Percentiles rank a stretch among this genome's conserved stretches.
Evolutionary conservation across 2,888 invertebrate genomes (phyloP).

Genomic region (Nomada fucata): DNA sequence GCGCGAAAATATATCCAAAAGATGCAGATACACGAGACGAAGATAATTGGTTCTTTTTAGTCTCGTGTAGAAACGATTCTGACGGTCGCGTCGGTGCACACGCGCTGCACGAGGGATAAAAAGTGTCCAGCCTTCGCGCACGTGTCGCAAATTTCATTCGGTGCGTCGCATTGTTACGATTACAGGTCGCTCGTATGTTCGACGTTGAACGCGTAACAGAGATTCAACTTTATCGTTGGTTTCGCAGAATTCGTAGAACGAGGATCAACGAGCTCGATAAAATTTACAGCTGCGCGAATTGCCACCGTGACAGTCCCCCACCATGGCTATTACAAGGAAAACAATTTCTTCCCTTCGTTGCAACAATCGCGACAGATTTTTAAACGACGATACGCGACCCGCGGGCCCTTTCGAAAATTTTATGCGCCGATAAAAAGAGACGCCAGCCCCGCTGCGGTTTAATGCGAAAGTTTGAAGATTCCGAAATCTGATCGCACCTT

Average conservation of each 20-base stretch:
- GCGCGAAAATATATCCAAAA: not conserved
- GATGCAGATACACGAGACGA: not conserved
- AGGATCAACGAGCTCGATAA: not conserved
- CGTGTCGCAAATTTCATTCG: conserved; percentile 3
- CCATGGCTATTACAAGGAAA: too few relatives aligned
- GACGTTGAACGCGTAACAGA: not conserved
- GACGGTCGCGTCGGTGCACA: conserved; percentile 7
- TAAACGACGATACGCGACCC: too few relatives aligned
- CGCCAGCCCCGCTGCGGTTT: not conserved
- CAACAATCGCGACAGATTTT: too few relatives aligned
- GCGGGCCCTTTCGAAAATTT: too few relatives aligned
- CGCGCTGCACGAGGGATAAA: not conserved
- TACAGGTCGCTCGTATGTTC: conserved; percentile 19
- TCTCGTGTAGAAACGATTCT: not conserved
- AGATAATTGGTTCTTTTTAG: conserved; percentile 11
- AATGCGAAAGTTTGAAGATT: not conserved
- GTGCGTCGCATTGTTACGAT: conserved; percentile 1
- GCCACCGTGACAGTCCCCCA: not conserved
- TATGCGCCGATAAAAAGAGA: not conserved
- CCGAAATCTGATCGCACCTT: not conserved
- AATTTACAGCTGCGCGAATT: not conserved
- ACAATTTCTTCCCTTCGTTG: too few relatives aligned
- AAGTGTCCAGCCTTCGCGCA: too few relatives aligned
- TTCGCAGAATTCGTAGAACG: not conserved
- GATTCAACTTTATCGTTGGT: not conserved